These are phyloP conservation scores for Meganola albula DNA, from an alignment of 2,888 invertebrate genomes.

Conservation along the genomic window DNA sequence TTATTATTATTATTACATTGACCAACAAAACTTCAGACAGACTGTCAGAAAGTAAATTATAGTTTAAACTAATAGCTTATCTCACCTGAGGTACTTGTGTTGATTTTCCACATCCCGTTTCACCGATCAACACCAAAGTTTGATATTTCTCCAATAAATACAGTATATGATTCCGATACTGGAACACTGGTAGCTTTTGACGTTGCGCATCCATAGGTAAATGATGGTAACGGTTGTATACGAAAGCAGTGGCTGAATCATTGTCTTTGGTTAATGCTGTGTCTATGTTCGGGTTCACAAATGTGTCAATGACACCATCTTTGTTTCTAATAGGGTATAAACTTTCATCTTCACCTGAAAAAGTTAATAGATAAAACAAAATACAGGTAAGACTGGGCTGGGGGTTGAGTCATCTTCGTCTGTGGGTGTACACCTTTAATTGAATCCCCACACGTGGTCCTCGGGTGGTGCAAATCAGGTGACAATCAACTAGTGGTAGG, in stretches of 20 bases:
- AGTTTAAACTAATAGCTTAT: constrained; percentile 10
- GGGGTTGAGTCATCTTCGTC: no score
- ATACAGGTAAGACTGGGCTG: no score
- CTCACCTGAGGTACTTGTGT: constrained; percentile 96
- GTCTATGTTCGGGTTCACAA: constrained; percentile 59
- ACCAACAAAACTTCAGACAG: no score
- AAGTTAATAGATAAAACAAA: no score
- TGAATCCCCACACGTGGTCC: no score
- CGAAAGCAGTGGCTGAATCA: constrained; percentile 82
- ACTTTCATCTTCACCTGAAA: constrained; percentile 39
- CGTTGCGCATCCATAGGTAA: constrained; percentile 90
- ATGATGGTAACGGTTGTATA: constrained; percentile 91
- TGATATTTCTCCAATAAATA: constrained; percentile 93
- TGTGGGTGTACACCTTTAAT: no score
- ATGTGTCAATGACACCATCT: constrained; percentile 57
- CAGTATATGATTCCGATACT: constrained; percentile 90
- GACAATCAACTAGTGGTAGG: no score
- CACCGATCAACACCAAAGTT: constrained; percentile 92
- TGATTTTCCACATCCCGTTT: constrained; percentile 97
- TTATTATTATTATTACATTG: no score
- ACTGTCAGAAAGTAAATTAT: no score
- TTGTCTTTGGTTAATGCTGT: constrained; percentile 70
- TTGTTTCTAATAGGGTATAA: constrained; percentile 60
- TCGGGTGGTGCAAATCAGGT: no score
- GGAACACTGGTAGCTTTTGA: constrained; percentile 90